phyloP scores from a whole-genome alignment of 2,888 invertebrate genomes.

The Xanthia icteritia region DNA sequence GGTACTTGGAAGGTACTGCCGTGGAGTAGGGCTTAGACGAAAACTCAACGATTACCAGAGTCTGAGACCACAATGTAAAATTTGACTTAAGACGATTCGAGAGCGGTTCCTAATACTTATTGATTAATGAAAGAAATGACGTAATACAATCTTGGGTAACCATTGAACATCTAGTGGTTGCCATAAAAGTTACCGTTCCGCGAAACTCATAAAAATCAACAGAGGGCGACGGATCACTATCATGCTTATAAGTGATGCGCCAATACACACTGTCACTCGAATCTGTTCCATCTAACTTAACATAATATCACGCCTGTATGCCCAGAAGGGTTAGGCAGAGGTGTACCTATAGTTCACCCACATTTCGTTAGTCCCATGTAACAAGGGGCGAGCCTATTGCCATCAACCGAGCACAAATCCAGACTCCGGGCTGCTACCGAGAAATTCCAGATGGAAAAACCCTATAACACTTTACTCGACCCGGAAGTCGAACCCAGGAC shows the following conservation, averaged over 20 bases:
- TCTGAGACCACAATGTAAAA: neutral
- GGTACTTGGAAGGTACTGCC: neutral
- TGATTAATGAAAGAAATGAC: constrained; percentile 12
- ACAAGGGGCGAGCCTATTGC: too few species aligned
- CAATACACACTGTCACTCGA: constrained; percentile 25
- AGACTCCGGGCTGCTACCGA: too few species aligned
- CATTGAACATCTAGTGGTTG: constrained; percentile 20
- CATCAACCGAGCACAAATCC: too few species aligned
- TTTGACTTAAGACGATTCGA: neutral
- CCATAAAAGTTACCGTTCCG: constrained; percentile 57
- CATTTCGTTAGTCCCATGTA: too few species aligned
- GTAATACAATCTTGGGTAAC: constrained; percentile 37
- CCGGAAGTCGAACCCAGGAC: too few species aligned
- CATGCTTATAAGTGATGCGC: constrained; percentile 33
- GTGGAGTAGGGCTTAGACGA: neutral
- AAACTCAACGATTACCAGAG: neutral
- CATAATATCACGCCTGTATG: too few species aligned
- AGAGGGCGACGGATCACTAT: constrained; percentile 45
- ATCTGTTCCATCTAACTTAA: constrained; percentile 11
- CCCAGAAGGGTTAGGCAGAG: too few species aligned
- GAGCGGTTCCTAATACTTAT: constrained; percentile 9
- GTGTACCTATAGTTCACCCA: too few species aligned
- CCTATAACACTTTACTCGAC: too few species aligned
- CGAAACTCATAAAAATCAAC: constrained; percentile 58
- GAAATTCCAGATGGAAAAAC: too few species aligned